Percentiles rank a stretch among this genome's conserved stretches.
Conservation (phyloP, 1,140 invertebrate genomes). For the Aphaenogaster rudis region DNA sequence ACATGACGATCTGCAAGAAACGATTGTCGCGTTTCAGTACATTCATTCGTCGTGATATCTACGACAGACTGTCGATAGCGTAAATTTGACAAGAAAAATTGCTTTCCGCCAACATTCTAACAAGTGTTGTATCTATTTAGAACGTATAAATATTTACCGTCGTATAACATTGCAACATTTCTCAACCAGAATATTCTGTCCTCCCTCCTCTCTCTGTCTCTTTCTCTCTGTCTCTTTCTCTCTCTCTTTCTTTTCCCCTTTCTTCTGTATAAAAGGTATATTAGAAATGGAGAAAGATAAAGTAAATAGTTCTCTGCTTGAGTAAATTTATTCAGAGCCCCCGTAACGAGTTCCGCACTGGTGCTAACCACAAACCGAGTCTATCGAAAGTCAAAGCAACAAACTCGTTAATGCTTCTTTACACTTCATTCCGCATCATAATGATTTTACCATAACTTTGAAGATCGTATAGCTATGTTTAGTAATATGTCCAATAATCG, state of each 20-base stretch:
- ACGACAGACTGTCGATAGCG: slow-evolving; percentile 56
- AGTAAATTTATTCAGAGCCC: slow-evolving; percentile 60
- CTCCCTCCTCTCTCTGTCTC: not conserved
- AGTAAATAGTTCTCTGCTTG: slow-evolving; percentile 55
- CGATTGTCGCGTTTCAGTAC: slow-evolving; percentile 48
- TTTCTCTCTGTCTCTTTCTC: not conserved
- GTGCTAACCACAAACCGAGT: slow-evolving; percentile 26
- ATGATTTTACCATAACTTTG: slow-evolving; percentile 41
- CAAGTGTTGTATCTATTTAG: slow-evolving; percentile 55
- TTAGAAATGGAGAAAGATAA: slow-evolving; percentile 56
- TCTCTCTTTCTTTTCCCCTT: not conserved
- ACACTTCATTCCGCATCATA: slow-evolving; percentile 27
- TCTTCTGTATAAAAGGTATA: slow-evolving; percentile 52
- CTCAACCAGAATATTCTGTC: not conserved
- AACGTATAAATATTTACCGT: slow-evolving; percentile 46
- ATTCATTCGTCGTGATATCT: slow-evolving; percentile 29
- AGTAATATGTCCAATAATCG: not conserved
- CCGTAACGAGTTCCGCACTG: slow-evolving; percentile 45
- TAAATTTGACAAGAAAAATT: slow-evolving; percentile 61
- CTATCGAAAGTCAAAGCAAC: slow-evolving; percentile 54
- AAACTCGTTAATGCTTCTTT: slow-evolving; percentile 57
- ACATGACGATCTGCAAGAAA: slow-evolving; percentile 51
- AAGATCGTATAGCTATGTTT: not conserved
- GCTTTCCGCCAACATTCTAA: slow-evolving; percentile 36
- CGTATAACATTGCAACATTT: slow-evolving; percentile 31